phyloP scores from a whole-genome alignment of 2,888 invertebrate genomes.

The Bellardia bayeri region DNA sequence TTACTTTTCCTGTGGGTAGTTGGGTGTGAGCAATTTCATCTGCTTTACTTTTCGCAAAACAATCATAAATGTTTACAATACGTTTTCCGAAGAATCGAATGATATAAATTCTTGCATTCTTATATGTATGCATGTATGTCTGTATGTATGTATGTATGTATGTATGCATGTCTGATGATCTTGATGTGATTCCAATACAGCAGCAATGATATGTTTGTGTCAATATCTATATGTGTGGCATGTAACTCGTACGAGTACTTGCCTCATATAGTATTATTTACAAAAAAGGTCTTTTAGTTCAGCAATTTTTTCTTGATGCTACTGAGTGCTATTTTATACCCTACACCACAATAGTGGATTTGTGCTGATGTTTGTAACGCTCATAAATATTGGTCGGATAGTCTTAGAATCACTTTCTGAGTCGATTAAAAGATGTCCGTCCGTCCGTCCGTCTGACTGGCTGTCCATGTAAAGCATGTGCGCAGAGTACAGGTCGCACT shows the following conservation, averaged over 20 bases:
- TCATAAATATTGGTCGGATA: too few species aligned
- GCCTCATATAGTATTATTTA: neutral
- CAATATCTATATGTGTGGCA: neutral
- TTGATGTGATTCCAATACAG: conserved; percentile 59
- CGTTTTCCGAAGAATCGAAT: conserved; percentile 25
- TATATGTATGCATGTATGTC: neutral
- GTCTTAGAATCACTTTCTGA: too few species aligned
- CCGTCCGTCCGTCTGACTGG: too few species aligned
- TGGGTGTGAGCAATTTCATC: neutral
- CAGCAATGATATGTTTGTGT: conserved; percentile 38
- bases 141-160: too few species aligned
- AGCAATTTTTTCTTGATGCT: conserved; percentile 13
- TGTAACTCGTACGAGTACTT: neutral
- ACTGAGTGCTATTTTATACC: neutral
- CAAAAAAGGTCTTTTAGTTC: conserved; percentile 29
- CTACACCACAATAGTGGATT: too few species aligned
- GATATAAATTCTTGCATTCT: conserved; percentile 36
- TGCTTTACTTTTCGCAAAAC: neutral
- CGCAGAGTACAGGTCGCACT: too few species aligned
- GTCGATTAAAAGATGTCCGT: too few species aligned
- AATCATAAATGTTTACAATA: neutral
- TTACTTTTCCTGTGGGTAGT: conserved; percentile 75
- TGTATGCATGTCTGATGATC: conserved; percentile 16
- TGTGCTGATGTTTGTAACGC: too few species aligned
- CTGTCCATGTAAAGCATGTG: too few species aligned